These are phyloP conservation scores for Tenebrosternarchus preto DNA, from an alignment of 2,113 vertebrate species.

Conservation along the genomic window DNA sequence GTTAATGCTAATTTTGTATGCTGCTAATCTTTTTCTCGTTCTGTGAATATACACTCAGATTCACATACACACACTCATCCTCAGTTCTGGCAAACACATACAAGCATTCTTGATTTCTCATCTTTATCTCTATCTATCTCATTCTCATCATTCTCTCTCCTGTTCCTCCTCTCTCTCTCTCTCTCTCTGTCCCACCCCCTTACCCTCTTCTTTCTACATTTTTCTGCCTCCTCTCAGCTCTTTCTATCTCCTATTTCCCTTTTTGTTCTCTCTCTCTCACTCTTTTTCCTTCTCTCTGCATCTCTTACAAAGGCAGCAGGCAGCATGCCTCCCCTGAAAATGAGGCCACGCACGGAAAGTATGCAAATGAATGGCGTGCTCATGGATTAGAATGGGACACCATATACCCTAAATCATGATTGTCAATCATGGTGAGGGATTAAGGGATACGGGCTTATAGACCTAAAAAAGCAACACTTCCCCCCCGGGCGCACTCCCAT, in stretches of 20 bases:
- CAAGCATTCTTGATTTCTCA: conserved; percentile 73
- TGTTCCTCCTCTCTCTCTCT: conserved; percentile 54
- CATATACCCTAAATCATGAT: conserved; percentile 99
- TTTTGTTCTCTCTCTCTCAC: conserved; percentile 49
- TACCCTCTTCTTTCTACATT: conserved; percentile 50
- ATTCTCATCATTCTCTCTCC: conserved; percentile 43
- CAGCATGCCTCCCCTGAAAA: conserved; percentile 75
- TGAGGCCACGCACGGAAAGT: conserved; percentile 94
- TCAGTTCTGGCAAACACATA: conserved; percentile 64
- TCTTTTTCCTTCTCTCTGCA: conserved; percentile 69
- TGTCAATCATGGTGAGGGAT: conserved; percentile 99
- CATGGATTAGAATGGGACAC: conserved; percentile 97
- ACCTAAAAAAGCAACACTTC: conserved; percentile 99
- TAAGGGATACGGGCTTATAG: conserved; percentile 99
- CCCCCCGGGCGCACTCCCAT: conserved; percentile 83
- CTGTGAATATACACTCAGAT: conserved; percentile 5
- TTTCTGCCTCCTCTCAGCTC: conserved; percentile 65
- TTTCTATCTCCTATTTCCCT: conserved; percentile 63
- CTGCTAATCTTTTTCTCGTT: conserved; percentile 36
- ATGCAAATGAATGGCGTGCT: conserved; percentile 99
- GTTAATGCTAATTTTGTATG: conserved; percentile 42
- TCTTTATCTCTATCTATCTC: conserved; percentile 60
- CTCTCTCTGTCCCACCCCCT: conserved; percentile 51
- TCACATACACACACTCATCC: conserved; percentile 44
- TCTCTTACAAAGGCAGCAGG: conserved; percentile 80